Evolutionary conservation across 1,140 invertebrate genomes (phyloP).

Genomic region (Nasonia giraulti): DNA sequence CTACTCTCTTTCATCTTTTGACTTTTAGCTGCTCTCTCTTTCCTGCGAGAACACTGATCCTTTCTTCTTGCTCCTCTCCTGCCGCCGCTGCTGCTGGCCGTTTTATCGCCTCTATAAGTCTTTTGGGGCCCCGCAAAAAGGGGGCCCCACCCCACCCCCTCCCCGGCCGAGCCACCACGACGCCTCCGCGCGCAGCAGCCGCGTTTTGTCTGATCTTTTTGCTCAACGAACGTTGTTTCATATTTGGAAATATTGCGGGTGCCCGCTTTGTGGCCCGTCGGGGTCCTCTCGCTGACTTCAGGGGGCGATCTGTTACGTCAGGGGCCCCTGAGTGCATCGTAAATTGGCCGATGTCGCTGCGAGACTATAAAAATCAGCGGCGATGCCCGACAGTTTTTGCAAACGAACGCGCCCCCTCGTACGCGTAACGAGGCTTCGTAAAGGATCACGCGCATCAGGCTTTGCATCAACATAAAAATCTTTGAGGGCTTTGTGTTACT

Average conservation of each 20-base stretch:
- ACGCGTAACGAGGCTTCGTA: not conserved
- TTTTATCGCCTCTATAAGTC: slow-evolving; percentile 46
- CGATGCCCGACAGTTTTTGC: not conserved
- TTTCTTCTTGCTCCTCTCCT: not conserved
- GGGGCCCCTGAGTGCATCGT: not conserved
- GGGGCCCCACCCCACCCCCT: not conserved
- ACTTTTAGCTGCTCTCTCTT: slow-evolving; percentile 44
- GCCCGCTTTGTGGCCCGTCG: slow-evolving; percentile 1
- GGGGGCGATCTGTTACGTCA: slow-evolving; percentile 11
- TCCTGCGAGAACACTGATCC: not conserved
- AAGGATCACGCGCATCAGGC: not conserved
- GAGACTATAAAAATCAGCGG: slow-evolving; percentile 34
- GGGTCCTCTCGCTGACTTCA: not conserved
- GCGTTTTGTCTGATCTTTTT: not conserved
- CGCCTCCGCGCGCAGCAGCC: not conserved
- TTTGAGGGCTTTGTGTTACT: not conserved
- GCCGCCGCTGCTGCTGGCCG: slow-evolving; percentile 2
- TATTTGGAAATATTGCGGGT: slow-evolving; percentile 35
- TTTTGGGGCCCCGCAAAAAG: slow-evolving; percentile 12
- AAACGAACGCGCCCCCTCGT: not conserved
- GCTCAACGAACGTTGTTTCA: slow-evolving; percentile 2
- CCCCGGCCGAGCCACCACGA: not conserved
- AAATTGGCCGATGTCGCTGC: not conserved
- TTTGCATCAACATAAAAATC: not conserved
- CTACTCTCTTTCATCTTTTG: slow-evolving; percentile 50